phyloP scores from a whole-genome alignment of 2,113 vertebrate genomes.

The Odontesthes bonariensis region DNA sequence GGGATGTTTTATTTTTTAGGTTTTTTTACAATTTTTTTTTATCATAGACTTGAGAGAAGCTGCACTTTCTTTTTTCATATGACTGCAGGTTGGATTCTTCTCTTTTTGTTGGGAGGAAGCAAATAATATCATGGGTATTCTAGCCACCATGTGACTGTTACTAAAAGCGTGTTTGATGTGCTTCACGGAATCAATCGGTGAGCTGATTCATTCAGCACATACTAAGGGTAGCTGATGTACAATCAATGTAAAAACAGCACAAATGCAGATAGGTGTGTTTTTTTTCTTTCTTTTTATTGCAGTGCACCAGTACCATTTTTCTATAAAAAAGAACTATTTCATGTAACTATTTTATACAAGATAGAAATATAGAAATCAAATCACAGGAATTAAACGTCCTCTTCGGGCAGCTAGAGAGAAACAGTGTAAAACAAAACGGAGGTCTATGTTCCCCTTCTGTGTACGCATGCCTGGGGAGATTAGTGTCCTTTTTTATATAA shows the following conservation, averaged over 20 bases:
- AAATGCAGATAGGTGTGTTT: constrained; percentile 18
- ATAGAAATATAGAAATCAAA: background rate
- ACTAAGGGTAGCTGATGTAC: constrained; percentile 45
- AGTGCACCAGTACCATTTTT: background rate
- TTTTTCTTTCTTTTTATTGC: background rate
- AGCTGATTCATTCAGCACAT: constrained; percentile 64
- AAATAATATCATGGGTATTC: background rate
- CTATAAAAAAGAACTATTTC: no score
- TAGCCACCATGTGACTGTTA: constrained; percentile 49
- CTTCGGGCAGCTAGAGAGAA: background rate
- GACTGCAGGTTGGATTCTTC: background rate
- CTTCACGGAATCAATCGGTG: constrained; percentile 64
- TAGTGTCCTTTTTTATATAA: constrained; percentile 55
- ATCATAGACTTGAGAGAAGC: no score
- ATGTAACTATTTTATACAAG: background rate
- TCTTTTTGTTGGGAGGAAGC: background rate
- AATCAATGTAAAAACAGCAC: constrained; percentile 62
- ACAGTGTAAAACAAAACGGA: constrained; percentile 13
- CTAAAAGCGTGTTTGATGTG: constrained; percentile 53
- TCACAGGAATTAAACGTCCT: background rate
- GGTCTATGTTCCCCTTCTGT: constrained; percentile 23
- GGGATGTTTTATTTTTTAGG: no score
- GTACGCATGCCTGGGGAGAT: constrained; percentile 53
- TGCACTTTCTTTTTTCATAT: background rate
- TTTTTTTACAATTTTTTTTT: no score